These are phyloP conservation scores for Drosophila ironensis DNA, from an alignment of 1,140 invertebrate genomes.

Conservation along the genomic window DNA sequence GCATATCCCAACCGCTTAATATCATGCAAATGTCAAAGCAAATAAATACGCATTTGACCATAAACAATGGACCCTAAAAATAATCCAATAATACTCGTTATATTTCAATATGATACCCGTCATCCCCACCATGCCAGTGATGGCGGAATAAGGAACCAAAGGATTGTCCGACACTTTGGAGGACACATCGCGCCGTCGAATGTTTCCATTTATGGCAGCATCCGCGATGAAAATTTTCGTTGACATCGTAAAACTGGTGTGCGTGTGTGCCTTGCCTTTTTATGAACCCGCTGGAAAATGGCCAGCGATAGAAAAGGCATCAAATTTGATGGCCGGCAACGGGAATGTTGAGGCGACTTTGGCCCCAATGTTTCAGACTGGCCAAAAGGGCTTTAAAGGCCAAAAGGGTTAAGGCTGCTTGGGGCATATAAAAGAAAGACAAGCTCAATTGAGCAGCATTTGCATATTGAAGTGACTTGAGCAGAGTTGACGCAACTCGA, in stretches of 20 bases:
- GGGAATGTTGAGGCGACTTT: slow-evolving; percentile 42
- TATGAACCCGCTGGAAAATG: slow-evolving; percentile 74
- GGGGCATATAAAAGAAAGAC: slow-evolving; percentile 59
- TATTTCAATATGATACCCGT: not conserved
- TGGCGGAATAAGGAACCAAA: not conserved
- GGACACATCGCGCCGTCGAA: slow-evolving; percentile 11
- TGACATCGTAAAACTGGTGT: slow-evolving; percentile 65
- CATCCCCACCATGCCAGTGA: not conserved
- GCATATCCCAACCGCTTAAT: not conserved
- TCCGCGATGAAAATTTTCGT: slow-evolving; percentile 27
- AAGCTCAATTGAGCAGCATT: slow-evolving; percentile 75
- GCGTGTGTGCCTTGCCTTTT: slow-evolving; percentile 29
- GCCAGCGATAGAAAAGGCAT: slow-evolving; percentile 72
- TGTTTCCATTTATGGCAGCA: slow-evolving; percentile 56
- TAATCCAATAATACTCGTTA: slow-evolving; percentile 21
- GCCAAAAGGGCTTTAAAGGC: slow-evolving; percentile 49
- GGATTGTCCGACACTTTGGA: slow-evolving; percentile 37
- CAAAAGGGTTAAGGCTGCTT: slow-evolving; percentile 19
- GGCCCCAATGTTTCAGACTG: slow-evolving; percentile 7
- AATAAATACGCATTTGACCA: slow-evolving; percentile 12
- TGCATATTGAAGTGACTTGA: slow-evolving; percentile 73
- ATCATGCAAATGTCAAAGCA: not conserved
- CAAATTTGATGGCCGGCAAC: slow-evolving; percentile 59
- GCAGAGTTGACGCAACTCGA: slow-evolving; percentile 32
- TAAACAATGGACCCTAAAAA: slow-evolving; percentile 32